Conservation (phyloP, 2,888 invertebrate species). For the Drosophila greeni region DNA sequence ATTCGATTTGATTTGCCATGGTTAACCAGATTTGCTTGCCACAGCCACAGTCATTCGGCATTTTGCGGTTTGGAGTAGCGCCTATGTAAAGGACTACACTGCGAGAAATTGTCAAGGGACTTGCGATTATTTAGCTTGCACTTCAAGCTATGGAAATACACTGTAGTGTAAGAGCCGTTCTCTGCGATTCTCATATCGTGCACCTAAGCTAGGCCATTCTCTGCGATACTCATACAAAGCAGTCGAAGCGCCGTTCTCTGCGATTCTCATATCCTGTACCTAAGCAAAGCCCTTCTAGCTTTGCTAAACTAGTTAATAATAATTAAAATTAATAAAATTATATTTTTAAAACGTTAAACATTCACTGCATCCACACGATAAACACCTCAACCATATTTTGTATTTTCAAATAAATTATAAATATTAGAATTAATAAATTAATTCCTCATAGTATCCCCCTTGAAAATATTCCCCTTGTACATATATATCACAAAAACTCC, state of each 20-base stretch:
- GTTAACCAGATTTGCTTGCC: slow-evolving; percentile 39
- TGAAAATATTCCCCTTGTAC: neutral
- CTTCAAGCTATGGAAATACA: too few species aligned
- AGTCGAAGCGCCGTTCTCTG: too few species aligned
- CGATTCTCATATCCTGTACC: too few species aligned
- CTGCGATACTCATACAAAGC: too few species aligned
- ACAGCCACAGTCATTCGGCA: slow-evolving; percentile 29
- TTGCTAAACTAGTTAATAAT: too few species aligned
- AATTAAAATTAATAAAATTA: neutral
- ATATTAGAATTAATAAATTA: neutral
- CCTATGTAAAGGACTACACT: slow-evolving; percentile 8
- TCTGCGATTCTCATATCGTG: too few species aligned
- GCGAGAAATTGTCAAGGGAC: neutral
- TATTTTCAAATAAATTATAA: neutral
- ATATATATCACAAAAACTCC: neutral
- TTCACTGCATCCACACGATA: neutral
- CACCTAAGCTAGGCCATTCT: too few species aligned
- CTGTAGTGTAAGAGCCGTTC: too few species aligned
- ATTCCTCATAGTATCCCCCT: neutral
- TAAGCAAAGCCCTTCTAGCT: too few species aligned
- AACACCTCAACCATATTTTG: neutral
- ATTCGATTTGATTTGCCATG: slow-evolving; percentile 41
- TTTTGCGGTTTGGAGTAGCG: slow-evolving; percentile 26
- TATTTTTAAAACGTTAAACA: neutral
- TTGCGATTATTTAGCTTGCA: neutral